Evolutionary conservation across 2,113 vertebrate genomes (phyloP), one percentile per base, ranked within the genome.

Genomic region (Periophthalmus modestus): DNA sequence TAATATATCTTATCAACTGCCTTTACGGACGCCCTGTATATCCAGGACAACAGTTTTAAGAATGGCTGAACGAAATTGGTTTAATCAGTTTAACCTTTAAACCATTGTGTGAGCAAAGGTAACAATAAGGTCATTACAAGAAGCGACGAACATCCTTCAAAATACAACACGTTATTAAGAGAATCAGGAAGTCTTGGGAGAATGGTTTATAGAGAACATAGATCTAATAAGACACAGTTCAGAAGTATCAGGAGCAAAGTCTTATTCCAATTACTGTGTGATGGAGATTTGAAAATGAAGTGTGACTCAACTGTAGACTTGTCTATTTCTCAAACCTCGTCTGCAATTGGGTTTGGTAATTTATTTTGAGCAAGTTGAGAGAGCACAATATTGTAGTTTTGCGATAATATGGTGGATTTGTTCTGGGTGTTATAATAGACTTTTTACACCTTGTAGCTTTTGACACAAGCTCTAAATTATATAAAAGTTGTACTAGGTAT

Each of bases 271-370:
- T 23, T 15, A 24, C 21, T 11, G 23, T 43, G 50, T 66, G 58
- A 72, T 10, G 50, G 54, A 74, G 75, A 39, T 57, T 66, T 39
- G 39, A 66, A 75, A 72, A 50, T 66, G 65, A 46, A 62, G 47
- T 66, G 43, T 46, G 50, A 81, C 24, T 76, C 33, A 71, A 61
- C 11, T 39, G 58, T 50, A 58, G 65, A 61, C n/a, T 28, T 10
- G 50, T 12, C 59, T 59, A 2, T 66, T 66, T 70, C 61, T 52
- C 33, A 70, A 47, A 34, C 52, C n/a, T 14, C n/a, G 10, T 28
- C n/a, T 19, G n/a, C 62, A 61, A 52, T 33, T 10, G n/a, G 24
- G 36, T 43, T 65, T 43, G 61, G 43, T 55, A 21, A 55, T 69
- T n/a, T 57, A 48, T 78, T 69, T 69, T 36, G 23, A 24, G 9